Conservation (phyloP, 2,797 vertebrate genomes). For the Phataginus tricuspis region DNA sequence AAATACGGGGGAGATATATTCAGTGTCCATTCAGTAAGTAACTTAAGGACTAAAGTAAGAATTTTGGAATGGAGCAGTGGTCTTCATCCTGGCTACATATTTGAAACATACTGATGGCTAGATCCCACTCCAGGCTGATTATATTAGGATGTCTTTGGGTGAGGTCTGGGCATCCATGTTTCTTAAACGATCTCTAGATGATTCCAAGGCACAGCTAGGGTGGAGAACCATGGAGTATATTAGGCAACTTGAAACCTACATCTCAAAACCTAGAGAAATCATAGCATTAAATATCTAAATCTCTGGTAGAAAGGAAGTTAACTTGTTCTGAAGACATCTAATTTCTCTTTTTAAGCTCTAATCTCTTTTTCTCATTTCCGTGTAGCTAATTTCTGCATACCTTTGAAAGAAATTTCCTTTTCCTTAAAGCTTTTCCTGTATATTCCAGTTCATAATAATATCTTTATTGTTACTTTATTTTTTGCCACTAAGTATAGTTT, state of each 20-base stretch:
- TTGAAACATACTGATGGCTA: neutral
- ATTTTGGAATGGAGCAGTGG: neutral
- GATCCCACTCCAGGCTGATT: neutral
- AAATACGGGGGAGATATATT: neutral
- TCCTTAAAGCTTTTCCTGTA: neutral
- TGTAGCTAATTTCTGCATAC: neutral
- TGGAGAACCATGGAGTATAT: neutral
- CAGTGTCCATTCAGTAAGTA: neutral
- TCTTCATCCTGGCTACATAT: neutral
- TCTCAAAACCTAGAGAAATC: neutral
- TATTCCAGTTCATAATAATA: neutral
- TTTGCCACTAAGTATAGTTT: neutral
- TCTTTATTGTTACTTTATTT: neutral
- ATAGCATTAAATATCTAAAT: neutral
- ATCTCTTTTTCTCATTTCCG: neutral
- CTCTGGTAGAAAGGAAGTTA: too few relatives aligned
- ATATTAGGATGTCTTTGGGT: neutral
- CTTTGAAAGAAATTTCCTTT: neutral
- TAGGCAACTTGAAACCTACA: neutral
- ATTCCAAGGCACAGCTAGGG: neutral
- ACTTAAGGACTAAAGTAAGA: neutral
- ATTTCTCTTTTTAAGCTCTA: neutral
- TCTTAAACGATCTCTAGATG: neutral
- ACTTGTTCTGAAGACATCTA: neutral
- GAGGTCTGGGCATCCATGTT: neutral